Percentiles rank a stretch among this genome's conserved stretches.
Evolutionary conservation across 2,113 vertebrate genomes (phyloP).

Genomic region (Nothoprocta perdicaria): DNA sequence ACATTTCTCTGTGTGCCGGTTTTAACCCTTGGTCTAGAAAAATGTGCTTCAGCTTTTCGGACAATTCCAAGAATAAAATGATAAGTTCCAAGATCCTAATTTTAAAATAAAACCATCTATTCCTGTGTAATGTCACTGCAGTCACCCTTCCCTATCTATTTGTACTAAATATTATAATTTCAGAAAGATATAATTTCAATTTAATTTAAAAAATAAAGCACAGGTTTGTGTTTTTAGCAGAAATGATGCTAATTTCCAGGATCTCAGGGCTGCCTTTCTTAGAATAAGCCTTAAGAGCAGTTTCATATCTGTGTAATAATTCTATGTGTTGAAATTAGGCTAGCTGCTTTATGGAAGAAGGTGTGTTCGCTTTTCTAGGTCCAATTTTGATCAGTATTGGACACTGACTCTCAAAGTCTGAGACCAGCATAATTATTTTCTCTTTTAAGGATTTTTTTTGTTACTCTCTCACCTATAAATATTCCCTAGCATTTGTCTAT

Average conservation of each 20-base stretch:
- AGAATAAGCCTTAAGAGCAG: not conserved
- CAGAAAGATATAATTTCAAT: constrained; percentile 10
- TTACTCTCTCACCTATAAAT: not conserved
- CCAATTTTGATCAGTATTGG: not conserved
- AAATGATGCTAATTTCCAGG: not conserved
- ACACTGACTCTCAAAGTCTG: not conserved
- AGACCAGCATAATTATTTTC: not conserved
- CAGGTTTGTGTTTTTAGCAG: constrained; percentile 4
- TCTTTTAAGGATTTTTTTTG: not conserved
- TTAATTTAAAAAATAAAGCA: not conserved
- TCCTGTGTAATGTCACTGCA: constrained; percentile 47
- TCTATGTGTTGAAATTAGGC: not conserved
- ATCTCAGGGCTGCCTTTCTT: not conserved
- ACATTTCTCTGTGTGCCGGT: not conserved
- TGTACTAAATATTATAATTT: constrained; percentile 17
- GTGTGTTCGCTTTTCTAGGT: not conserved
- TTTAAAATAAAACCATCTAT: constrained; percentile 44
- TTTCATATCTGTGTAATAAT: not conserved
- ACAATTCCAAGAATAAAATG: not conserved
- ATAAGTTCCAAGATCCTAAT: not conserved
- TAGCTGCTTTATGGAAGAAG: not conserved
- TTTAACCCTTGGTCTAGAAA: constrained; percentile 41
- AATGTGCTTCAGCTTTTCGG: constrained; percentile 18
- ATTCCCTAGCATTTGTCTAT: not conserved
- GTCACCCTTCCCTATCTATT: constrained; percentile 31